These are phyloP conservation scores for Clupea harengus DNA, from an alignment of 2,113 vertebrate genomes.

Conservation along the genomic window DNA sequence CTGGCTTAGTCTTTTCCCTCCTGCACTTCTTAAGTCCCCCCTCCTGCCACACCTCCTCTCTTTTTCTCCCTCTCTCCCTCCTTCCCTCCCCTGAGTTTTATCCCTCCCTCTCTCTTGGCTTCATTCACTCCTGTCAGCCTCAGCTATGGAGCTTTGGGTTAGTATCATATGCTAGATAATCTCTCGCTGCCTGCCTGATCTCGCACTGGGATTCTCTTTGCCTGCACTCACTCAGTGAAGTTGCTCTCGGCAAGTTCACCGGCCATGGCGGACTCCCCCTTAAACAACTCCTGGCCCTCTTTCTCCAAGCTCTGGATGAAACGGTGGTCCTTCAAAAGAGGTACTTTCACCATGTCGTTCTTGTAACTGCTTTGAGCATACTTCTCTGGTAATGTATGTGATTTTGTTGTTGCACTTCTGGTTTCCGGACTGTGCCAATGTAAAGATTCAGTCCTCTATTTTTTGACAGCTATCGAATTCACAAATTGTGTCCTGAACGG, in stretches of 20 bases:
- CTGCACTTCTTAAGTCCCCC: neutral
- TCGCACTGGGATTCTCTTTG: constrained; percentile 25
- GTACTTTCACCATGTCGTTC: constrained; percentile 60
- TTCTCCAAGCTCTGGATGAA: constrained; percentile 96
- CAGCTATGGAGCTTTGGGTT: constrained; percentile 42
- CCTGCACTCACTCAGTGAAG: constrained; percentile 29
- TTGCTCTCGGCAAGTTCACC: constrained; percentile 42
- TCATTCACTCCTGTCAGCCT: constrained; percentile 56
- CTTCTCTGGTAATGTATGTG: neutral
- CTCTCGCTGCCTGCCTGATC: constrained; percentile 7
- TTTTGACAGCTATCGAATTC: neutral
- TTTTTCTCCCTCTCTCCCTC: constrained; percentile 21
- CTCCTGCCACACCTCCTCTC: neutral
- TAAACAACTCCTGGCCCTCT: constrained; percentile 96
- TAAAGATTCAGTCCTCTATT: neutral
- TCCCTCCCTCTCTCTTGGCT: neutral
- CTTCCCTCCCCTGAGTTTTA: neutral
- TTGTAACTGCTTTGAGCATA: constrained; percentile 45
- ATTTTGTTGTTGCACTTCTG: neutral
- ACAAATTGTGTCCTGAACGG: neutral
- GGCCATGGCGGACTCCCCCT: constrained; percentile 82
- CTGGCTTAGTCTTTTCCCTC: neutral
- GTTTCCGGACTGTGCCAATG: neutral
- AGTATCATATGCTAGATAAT: constrained; percentile 43
- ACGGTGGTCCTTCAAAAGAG: constrained; percentile 94